These are phyloP conservation scores for Prietella phreatophila DNA, from an alignment of 2,113 vertebrate species.

Conservation along the genomic window DNA sequence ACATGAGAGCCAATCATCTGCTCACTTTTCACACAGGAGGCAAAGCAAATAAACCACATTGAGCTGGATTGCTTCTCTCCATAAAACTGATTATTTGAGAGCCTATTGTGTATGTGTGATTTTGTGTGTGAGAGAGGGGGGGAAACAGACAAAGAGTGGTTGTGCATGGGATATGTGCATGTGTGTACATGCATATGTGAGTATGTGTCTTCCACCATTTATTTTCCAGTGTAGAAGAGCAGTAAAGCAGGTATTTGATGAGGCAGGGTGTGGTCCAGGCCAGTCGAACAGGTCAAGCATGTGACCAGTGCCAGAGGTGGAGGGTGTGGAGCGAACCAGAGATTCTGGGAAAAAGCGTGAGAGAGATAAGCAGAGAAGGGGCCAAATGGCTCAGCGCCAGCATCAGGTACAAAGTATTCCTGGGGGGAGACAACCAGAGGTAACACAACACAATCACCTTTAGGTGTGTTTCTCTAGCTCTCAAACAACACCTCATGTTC, in stretches of 20 bases:
- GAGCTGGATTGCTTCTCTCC: slow-evolving; percentile 37
- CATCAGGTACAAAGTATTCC: slow-evolving; percentile 55
- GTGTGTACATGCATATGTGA: background rate
- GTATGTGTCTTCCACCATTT: slow-evolving; percentile 9
- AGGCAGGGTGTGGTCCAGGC: slow-evolving; percentile 63
- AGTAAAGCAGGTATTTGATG: slow-evolving; percentile 45
- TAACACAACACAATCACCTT: slow-evolving; percentile 44
- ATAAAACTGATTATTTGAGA: slow-evolving; percentile 22
- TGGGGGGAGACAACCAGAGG: slow-evolving; percentile 46
- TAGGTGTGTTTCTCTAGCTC: slow-evolving; percentile 45
- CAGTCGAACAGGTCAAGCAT: slow-evolving; percentile 75
- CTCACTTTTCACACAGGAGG: slow-evolving; percentile 36
- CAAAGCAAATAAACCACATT: slow-evolving; percentile 50
- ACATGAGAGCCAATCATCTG: slow-evolving; percentile 41
- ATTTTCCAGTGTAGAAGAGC: slow-evolving; percentile 2
- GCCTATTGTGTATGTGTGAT: slow-evolving; percentile 28
- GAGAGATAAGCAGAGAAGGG: slow-evolving; percentile 57
- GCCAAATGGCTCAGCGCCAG: slow-evolving; percentile 47
- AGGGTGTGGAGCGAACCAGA: slow-evolving; percentile 53
- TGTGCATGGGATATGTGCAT: slow-evolving; percentile 35
- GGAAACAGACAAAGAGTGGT: background rate
- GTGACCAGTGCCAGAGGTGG: slow-evolving; percentile 66
- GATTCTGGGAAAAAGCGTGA: slow-evolving; percentile 59
- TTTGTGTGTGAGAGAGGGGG: background rate
- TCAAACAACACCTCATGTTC: slow-evolving; percentile 39